A percentile compares a stretch with the other conserved stretches of the same genome.
Conservation (phyloP, 2,797 vertebrate species). For the Pitangus sulphuratus region DNA sequence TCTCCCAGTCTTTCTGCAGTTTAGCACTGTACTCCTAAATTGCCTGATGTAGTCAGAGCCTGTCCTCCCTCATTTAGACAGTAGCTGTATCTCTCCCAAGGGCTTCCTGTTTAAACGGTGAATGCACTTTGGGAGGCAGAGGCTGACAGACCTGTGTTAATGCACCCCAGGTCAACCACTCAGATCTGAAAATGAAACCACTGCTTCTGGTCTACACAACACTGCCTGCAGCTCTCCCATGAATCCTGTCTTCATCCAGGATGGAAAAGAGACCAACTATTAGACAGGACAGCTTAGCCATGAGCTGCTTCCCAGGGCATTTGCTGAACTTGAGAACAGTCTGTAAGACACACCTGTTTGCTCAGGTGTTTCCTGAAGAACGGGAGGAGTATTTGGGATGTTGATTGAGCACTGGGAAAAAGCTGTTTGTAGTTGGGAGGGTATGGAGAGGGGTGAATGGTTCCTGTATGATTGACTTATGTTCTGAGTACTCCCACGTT, state of each 20-base stretch:
- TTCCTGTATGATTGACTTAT: not conserved
- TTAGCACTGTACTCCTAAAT: not conserved
- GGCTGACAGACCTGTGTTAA: not conserved
- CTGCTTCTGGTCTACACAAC: not conserved
- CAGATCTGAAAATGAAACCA: not conserved
- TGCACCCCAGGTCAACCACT: not conserved
- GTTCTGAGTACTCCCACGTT: not conserved
- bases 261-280: not conserved
- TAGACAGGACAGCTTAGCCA: not conserved
- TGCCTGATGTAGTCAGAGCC: not conserved
- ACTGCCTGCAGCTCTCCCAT: not conserved
- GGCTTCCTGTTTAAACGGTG: not conserved
- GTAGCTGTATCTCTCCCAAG: not conserved
- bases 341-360: not conserved
- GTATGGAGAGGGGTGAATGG: not conserved
- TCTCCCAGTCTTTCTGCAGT: not conserved
- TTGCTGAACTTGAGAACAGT: not conserved
- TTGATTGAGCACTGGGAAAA: not conserved
- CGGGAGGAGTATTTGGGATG: not conserved
- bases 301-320: not conserved
- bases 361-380: constrained; percentile 3
- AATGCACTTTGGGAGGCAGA: not conserved
- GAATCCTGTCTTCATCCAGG: not conserved
- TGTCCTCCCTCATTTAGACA: not conserved
- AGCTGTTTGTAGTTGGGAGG: not conserved